A percentile compares a stretch with the other conserved stretches of the same genome.
phyloP scores from a whole-genome alignment of 2,797 vertebrate genomes.

The Coregonus sp. region DNA sequence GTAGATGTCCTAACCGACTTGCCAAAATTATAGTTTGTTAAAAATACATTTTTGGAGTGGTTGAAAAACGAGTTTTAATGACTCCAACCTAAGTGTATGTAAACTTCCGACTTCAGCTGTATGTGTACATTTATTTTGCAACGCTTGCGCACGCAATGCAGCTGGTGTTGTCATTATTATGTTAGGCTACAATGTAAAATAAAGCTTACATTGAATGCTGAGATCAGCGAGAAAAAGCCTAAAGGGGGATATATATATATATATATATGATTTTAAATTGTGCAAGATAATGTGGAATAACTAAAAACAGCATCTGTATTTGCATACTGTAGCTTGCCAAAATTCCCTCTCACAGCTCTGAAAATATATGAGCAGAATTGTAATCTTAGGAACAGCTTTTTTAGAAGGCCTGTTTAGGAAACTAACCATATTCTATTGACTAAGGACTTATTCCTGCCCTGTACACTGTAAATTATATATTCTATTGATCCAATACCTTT shows the following conservation, averaged over 20 bases:
- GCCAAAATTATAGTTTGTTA: too few relatives aligned
- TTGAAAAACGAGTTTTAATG: too few relatives aligned
- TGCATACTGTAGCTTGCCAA: background rate
- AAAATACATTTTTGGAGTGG: too few relatives aligned
- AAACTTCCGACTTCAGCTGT: too few relatives aligned
- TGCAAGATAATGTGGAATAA: slow-evolving; percentile 43
- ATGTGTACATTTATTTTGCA: too few relatives aligned
- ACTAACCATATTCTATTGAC: background rate
- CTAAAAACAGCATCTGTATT: slow-evolving; percentile 30
- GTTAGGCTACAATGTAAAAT: slow-evolving; percentile 4
- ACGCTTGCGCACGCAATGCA: background rate
- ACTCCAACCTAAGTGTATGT: too few relatives aligned
- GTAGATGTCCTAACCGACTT: too few relatives aligned
- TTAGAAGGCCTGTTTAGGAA: background rate
- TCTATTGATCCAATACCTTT: slow-evolving; percentile 22
- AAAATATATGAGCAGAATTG: slow-evolving; percentile 5
- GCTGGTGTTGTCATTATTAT: slow-evolving; percentile 52
- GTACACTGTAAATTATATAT: slow-evolving; percentile 20
- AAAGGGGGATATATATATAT: slow-evolving; percentile 22
- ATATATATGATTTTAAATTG: slow-evolving; percentile 30
- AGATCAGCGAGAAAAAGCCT: slow-evolving; percentile 39
- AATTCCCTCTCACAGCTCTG: slow-evolving; percentile 12
- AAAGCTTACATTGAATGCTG: slow-evolving; percentile 18
- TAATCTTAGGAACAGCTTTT: background rate
- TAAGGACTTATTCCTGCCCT: slow-evolving; percentile 4